A percentile compares a stretch with the other conserved stretches of the same genome.
Evolutionary conservation across 2,113 vertebrate genomes (phyloP).

Genomic region (Vulpes vulpes): DNA sequence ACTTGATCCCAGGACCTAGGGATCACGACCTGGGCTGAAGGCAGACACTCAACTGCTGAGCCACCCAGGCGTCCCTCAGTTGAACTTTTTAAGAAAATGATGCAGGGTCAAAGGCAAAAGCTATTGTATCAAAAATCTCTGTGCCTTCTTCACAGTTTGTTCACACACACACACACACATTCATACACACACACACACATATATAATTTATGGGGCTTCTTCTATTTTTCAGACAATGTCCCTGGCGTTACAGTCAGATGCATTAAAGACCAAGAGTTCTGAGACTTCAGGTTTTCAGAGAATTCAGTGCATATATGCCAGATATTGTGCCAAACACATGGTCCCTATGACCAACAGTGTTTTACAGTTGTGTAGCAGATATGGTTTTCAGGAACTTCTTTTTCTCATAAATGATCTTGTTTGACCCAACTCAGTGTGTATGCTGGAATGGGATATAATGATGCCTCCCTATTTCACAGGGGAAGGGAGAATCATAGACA

Average conservation of each 20-base stretch:
- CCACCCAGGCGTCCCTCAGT: too few species aligned
- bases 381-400: neutral
- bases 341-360: neutral
- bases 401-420: neutral
- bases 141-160: neutral
- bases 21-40: too few species aligned
- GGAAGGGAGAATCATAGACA: neutral
- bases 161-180: too few species aligned
- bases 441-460: neutral
- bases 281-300: neutral
- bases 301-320: neutral
- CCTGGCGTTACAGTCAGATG: neutral
- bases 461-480: neutral
- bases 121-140: slow-evolving; percentile 2
- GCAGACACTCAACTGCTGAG: too few species aligned
- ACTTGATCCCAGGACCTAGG: too few species aligned
- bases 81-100: neutral
- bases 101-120: neutral
- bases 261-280: neutral
- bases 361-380: neutral
- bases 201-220: neutral
- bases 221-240: neutral
- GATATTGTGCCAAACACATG: neutral
- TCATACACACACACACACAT: too few species aligned
- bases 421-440: neutral